Evolutionary conservation across 2,113 vertebrate genomes (phyloP).

Genomic region (Chelonoidis abingdonii): DNA sequence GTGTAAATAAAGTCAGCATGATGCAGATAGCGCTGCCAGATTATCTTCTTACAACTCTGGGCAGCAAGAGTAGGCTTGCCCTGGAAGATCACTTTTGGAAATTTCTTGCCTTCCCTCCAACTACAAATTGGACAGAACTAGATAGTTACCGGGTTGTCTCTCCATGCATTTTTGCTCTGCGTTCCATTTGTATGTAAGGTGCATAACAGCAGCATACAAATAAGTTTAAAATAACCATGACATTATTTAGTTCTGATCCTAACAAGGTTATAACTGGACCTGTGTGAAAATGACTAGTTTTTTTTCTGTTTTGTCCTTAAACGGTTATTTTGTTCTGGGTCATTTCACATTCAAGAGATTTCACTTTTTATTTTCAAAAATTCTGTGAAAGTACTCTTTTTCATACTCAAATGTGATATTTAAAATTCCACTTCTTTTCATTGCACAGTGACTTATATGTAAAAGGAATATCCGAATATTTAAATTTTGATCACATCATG

Average conservation of each 20-base stretch:
- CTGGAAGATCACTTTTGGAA: conserved; percentile 52
- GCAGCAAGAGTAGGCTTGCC: conserved; percentile 80
- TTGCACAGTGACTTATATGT: conserved; percentile 57
- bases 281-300: conserved; percentile 71
- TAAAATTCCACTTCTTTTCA: conserved; percentile 67
- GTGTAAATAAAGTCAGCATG: conserved; percentile 86
- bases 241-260: conserved; percentile 67
- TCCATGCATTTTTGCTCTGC: neutral
- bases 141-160: neutral
- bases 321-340: conserved; percentile 70
- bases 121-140: conserved; percentile 20
- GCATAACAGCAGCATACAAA: conserved; percentile 6
- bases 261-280: conserved; percentile 64
- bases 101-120: conserved; percentile 9
- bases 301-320: conserved; percentile 62
- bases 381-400: conserved; percentile 72
- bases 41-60: conserved; percentile 54
- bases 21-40: conserved; percentile 67
- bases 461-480: conserved; percentile 63
- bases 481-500: conserved; percentile 32
- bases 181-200: neutral
- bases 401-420: conserved; percentile 71
- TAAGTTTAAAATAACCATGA: conserved; percentile 56
- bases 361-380: conserved; percentile 67
- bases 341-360: conserved; percentile 71